A percentile compares a stretch with the other conserved stretches of the same genome.
These are phyloP conservation scores for Acanthisitta chloris DNA, from an alignment of 2,113 vertebrate species.

Conservation along the genomic window DNA sequence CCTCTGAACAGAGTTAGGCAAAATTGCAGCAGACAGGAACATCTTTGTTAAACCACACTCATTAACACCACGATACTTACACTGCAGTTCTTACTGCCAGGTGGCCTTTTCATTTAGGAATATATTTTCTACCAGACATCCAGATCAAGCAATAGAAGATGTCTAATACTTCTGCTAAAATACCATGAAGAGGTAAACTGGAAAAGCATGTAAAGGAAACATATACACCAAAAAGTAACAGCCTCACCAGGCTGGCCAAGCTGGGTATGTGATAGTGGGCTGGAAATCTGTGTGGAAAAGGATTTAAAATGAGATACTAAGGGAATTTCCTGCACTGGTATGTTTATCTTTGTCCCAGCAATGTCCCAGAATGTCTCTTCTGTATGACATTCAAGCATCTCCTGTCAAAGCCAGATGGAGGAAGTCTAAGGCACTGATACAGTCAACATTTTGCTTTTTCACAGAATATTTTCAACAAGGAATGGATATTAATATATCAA, in stretches of 20 bases:
- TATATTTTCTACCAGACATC: not conserved
- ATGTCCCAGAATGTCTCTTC: too few relatives aligned
- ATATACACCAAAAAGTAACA: not conserved
- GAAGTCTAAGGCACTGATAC: not conserved
- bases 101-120: not conserved
- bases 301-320: not conserved
- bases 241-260: not conserved
- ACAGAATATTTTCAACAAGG: not conserved
- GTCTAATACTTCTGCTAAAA: not conserved
- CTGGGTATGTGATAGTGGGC: too few relatives aligned
- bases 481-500: not conserved
- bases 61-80: not conserved
- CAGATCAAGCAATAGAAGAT: not conserved
- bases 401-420: not conserved
- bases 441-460: not conserved
- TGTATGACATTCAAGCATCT: not conserved
- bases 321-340: not conserved
- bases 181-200: not conserved
- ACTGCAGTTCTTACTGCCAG: not conserved
- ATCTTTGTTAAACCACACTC: not conserved
- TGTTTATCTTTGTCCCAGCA: not conserved
- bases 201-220: not conserved
- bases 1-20: not conserved
- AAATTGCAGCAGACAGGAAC: not conserved
- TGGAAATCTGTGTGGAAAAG: not conserved